These are phyloP conservation scores for Antechinus stuartii DNA, from an alignment of 2,113 vertebrate genomes.

Conservation along the genomic window DNA sequence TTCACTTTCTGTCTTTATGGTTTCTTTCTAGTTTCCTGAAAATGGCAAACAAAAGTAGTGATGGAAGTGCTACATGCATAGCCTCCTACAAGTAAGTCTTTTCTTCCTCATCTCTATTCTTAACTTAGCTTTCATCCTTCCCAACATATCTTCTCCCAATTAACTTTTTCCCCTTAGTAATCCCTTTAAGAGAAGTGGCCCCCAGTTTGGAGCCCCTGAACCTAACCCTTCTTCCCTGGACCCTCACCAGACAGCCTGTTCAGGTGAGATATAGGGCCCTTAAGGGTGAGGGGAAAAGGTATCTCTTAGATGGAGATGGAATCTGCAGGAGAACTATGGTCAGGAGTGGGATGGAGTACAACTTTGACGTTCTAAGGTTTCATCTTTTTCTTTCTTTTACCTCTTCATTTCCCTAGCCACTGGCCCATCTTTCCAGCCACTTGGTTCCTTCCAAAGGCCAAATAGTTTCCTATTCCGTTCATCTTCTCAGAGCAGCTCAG, in stretches of 20 bases:
- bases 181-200: constrained; percentile 75
- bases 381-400: not conserved
- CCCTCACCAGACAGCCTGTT: constrained; percentile 44
- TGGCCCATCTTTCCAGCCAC: constrained; percentile 78
- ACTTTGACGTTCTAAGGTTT: not conserved
- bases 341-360: not conserved
- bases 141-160: not conserved
- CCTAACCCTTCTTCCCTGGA: constrained; percentile 35
- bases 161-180: constrained; percentile 81
- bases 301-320: not conserved
- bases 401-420: not conserved
- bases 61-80: constrained; percentile 1
- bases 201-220: constrained; percentile 7
- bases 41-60: constrained; percentile 65
- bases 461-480: constrained; percentile 93
- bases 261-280: constrained; percentile 61
- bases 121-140: too few species aligned
- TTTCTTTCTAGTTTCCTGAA: constrained; percentile 84
- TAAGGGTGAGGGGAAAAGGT: not conserved
- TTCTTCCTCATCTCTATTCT: not conserved
- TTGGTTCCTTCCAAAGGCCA: constrained; percentile 85
- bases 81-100: constrained; percentile 83
- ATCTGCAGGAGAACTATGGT: not conserved
- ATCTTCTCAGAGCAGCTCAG: constrained; percentile 85
- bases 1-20: constrained; percentile 22